Conservation (phyloP, 2,797 vertebrate genomes). For the Siniperca obscura region DNA sequence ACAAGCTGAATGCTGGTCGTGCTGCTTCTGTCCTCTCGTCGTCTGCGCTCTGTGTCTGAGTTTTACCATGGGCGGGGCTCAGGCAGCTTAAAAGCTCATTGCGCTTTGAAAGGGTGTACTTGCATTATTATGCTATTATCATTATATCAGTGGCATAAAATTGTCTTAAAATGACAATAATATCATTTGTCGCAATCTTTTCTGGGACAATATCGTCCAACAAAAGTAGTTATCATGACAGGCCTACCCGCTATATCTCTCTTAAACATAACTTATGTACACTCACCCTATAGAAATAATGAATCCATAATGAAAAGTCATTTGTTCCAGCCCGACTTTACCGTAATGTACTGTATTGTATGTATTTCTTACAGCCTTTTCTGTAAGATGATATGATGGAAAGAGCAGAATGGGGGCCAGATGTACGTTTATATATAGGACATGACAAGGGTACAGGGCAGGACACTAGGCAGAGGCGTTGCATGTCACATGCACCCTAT, state of each 20-base stretch:
- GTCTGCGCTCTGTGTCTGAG: too few relatives aligned
- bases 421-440: slow-evolving; percentile 80
- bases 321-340: slow-evolving; percentile 4
- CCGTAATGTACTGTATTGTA: slow-evolving; percentile 24
- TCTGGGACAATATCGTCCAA: too few relatives aligned
- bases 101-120: too few relatives aligned
- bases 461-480: slow-evolving; percentile 70
- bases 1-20: too few relatives aligned
- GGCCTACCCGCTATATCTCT: neutral
- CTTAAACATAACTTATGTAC: neutral
- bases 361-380: slow-evolving; percentile 51
- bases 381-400: slow-evolving; percentile 75
- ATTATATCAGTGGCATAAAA: too few relatives aligned
- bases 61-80: too few relatives aligned
- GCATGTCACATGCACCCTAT: slow-evolving; percentile 67
- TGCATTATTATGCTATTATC: too few relatives aligned
- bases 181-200: too few relatives aligned
- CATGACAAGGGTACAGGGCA: slow-evolving; percentile 69
- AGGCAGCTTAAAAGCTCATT: too few relatives aligned
- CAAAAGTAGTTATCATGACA: too few relatives aligned
- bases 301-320: neutral
- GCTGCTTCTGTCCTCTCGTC: too few relatives aligned
- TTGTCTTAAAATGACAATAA: too few relatives aligned
- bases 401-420: slow-evolving; percentile 70
- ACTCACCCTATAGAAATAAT: neutral